Base-by-base conservation (phyloP, 2,797 vertebrate genomes). In the Rhinatrema bivittatum region DNA sequence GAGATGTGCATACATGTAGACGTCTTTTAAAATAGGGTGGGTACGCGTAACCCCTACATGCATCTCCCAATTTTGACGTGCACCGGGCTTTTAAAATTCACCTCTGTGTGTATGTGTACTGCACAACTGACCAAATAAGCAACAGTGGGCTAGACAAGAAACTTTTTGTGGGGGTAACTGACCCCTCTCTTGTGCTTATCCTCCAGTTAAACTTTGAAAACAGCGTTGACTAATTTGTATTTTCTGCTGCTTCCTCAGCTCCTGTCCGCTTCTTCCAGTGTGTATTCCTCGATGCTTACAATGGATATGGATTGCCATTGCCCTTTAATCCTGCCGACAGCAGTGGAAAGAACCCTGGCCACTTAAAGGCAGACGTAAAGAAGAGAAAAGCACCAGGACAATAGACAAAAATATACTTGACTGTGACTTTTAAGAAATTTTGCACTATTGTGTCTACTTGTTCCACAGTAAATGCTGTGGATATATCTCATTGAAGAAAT, bases 231-330 rank as follows among this genome's bases (percentile, higher is more conserved):
- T 44, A 5, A 27, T 8, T 50, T 16, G 14, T 29, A 13, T 28
- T 56, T 19, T 19, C 63, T 55, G 20, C 51, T 18, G 33, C 15
- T 54, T 60, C 28, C 45, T 33, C 64, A 99, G 95, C 69, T 56
- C 89, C 93, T 60, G 85, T 91, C 54, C 93, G 90, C 56, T 97
- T 84, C 72, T 92, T 98, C 74, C 94, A 97, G 20, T 97, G 92
- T 46, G 74, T 97, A 42, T 92, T 93, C 32, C 51, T 96, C 64
- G 85, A 91, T 17, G 90, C 87, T 28, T 86, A 87, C 74, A 87
- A 81, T n/a, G 84, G 72, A 78, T 77, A 79, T 20, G 68, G 87
- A 78, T 75, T 90, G 79, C 36, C 64, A 78, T 65, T 85, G 78
- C 74, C 90, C 65, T 57, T 84, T 76, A 79, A 67, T 34, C 23